Evolutionary conservation across 2,113 vertebrate species (phyloP), one percentile per base, ranked within the genome.

Genomic region (Neolamprologus hecqui): DNA sequence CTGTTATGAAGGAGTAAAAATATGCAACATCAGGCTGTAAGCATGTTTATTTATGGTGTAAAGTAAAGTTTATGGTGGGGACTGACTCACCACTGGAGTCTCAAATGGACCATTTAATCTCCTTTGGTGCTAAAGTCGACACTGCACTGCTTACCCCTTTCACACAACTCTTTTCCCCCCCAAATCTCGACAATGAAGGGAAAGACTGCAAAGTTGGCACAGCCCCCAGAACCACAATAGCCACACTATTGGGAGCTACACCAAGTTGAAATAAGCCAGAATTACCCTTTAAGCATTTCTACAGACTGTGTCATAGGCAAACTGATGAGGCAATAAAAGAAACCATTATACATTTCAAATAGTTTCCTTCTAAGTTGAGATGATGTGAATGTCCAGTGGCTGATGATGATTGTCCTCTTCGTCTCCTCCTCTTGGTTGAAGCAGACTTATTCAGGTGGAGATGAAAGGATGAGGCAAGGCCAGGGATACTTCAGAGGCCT

Each of bases 391-490:
- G 85, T 88, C 81, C 77, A 42, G 45, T 21, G 3, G 26, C 63
- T 86, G 89, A 89, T 82, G 49, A 77, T 84, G 83, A 53, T 87
- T 12, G 81, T 54, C 57, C 57, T 91, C 70, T 51, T 86, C 53
- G 35, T 54, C 79, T 86, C 75, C 51, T 90, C 55, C 45, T 9
- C 42, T 84, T 68, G 58, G 83, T 47, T 35, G 88, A 86, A 87
- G 81, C 86, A 79, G 85, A 83, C 82, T 91, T 81, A 86, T 91
- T 90, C 84, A 86, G 84, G 55, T 21, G 4, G 81, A 94, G 95
- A 95, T 94, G 92, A 96, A 96, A 94, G 92, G 88, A 80, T 79
- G 84, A 90, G 93, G 90, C 90, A 84, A 93, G 92, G 92, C 91
- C 84, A 81, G 84, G 45, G 79, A 81, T 81, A 86, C 93, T 93